phyloP scores from a whole-genome alignment of 2,888 invertebrate genomes.

The Eilema sororculum region DNA sequence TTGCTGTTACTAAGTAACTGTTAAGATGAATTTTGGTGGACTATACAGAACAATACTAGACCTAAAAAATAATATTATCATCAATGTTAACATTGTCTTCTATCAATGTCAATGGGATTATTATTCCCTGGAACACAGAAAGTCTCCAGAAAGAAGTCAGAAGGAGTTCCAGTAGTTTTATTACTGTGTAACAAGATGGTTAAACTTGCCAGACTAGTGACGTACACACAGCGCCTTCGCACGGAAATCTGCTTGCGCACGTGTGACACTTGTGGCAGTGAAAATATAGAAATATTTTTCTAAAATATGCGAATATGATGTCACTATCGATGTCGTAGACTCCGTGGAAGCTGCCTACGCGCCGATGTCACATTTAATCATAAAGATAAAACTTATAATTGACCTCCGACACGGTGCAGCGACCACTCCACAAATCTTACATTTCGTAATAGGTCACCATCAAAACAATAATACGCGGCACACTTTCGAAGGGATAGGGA shows the following conservation, averaged over 20 bases:
- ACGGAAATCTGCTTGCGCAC: conserved; percentile 12
- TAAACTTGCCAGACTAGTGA: conserved; percentile 12
- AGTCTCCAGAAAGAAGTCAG: neutral
- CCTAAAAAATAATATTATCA: neutral
- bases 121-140: neutral
- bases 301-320: conserved; percentile 71
- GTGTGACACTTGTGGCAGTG: conserved; percentile 46
- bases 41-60: neutral
- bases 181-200: neutral
- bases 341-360: conserved; percentile 64
- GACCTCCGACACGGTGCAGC: conserved; percentile 56
- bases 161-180: neutral
- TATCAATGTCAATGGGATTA: neutral
- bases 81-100: neutral
- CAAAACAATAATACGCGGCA: conserved; percentile 81
- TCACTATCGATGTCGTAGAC: conserved; percentile 57
- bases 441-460: conserved; percentile 79
- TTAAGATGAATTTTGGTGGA: neutral
- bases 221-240: conserved; percentile 18
- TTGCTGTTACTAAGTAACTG: neutral
- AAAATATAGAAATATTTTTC: conserved; percentile 52
- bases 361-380: conserved; percentile 61
- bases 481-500: conserved; percentile 77
- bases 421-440: conserved; percentile 58
- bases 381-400: conserved; percentile 58